Percentiles rank a stretch among this genome's conserved stretches.
These are phyloP conservation scores for Drosophila tanythrix DNA, from an alignment of 2,888 invertebrate species.

Conservation along the genomic window DNA sequence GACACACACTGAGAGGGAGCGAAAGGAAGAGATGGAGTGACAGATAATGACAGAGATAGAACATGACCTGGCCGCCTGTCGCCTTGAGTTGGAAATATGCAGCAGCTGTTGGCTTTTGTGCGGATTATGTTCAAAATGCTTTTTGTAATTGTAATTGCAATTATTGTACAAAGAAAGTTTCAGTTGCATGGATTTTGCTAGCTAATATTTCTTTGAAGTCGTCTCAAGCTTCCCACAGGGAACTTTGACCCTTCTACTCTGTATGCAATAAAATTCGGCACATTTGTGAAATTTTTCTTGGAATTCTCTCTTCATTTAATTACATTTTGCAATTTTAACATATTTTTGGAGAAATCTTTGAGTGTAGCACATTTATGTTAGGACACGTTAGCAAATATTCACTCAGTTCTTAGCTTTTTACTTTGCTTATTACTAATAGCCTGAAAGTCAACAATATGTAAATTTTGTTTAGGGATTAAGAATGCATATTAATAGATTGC, in stretches of 20 bases:
- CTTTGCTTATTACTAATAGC: neutral
- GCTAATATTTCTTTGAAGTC: neutral
- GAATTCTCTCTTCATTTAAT: neutral
- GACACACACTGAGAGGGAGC: neutral
- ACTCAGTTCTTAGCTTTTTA: neutral
- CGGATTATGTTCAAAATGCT: constrained; percentile 26
- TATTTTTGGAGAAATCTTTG: neutral
- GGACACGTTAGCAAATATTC: neutral
- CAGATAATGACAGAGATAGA: neutral
- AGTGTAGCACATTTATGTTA: too few species aligned
- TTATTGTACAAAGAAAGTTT: neutral
- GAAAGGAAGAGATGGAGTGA: neutral
- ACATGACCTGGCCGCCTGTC: constrained; percentile 2
- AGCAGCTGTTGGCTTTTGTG: constrained; percentile 14
- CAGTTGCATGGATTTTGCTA: neutral
- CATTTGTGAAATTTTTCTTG: neutral
- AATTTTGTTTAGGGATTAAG: neutral
- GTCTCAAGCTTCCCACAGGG: neutral
- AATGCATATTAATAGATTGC: neutral
- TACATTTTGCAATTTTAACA: neutral
- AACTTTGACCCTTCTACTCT: neutral
- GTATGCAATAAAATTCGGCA: neutral
- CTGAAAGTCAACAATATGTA: neutral
- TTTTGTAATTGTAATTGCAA: neutral
- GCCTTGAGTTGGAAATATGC: constrained; percentile 11